A percentile compares a stretch with the other conserved stretches of the same genome.
Evolutionary conservation across 2,888 invertebrate genomes (phyloP).

Genomic region (Macroteleia sp.): DNA sequence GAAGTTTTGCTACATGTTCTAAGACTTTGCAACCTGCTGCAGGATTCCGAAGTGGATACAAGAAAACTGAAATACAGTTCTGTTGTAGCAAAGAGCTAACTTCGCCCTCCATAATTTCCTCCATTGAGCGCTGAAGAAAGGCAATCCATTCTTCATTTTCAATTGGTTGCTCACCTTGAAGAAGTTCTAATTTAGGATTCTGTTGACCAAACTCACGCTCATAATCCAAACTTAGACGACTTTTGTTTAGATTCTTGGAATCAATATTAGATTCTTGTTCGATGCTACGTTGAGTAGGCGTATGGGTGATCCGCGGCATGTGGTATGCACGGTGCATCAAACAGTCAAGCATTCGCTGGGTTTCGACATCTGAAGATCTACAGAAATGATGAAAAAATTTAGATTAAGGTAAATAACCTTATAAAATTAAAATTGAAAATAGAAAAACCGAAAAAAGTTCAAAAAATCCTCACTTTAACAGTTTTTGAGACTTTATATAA

Average conservation of each 20-base stretch:
- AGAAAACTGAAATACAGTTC: constrained; percentile 86
- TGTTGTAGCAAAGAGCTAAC: constrained; percentile 89
- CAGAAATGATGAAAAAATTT: no score
- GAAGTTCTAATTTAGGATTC: constrained; percentile 74
- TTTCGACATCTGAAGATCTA: constrained; percentile 37
- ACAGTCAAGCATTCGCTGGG: constrained; percentile 38
- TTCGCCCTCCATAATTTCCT: constrained; percentile 92
- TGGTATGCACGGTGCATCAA: constrained; percentile 25
- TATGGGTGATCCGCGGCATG: constrained; percentile 41
- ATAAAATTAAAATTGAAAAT: no score
- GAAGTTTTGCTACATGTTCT: constrained; percentile 87
- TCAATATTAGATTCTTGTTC: constrained; percentile 28
- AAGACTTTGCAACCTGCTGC: constrained; percentile 87
- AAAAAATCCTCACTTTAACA: no score
- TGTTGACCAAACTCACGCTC: constrained; percentile 70
- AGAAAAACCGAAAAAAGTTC: no score
- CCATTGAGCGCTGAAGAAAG: constrained; percentile 91
- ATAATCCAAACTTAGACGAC: constrained; percentile 71
- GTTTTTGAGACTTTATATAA: no score
- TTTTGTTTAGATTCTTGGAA: constrained; percentile 28
- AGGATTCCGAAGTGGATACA: constrained; percentile 88
- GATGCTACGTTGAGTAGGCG: constrained; percentile 35
- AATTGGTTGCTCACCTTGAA: constrained; percentile 85
- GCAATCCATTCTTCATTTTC: constrained; percentile 95
- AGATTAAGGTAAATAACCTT: no score